Base-by-base conservation (phyloP, 1,140 invertebrate species). In the Zophobas morio region DNA sequence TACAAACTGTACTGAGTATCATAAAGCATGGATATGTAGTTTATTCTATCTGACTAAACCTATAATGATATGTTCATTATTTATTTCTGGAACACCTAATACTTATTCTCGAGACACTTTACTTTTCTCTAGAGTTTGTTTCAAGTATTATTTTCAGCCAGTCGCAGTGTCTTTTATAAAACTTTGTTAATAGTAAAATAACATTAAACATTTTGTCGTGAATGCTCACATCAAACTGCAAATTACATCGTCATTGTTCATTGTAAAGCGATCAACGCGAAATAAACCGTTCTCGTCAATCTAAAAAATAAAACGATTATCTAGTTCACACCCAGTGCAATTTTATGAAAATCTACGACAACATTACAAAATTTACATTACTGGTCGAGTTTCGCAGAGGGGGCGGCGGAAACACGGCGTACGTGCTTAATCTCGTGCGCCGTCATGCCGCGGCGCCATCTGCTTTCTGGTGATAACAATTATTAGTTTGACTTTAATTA, bases 341-440 rank as follows among this genome's bases (percentile, higher is more conserved):
- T 54, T 75, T 75, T 76, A 66, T 53, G 75, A 80, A 77, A 78
- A 80, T 78, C 77, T 80, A 80, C 78, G 60, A 66, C 60, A 71
- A 79, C 76, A 75, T 82, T 81, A 82, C 78, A 83, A 83, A 82
- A 81, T 83, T 78, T 83, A 82, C 81, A 53, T 70, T 60, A 74
- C 75, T 66, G 56, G 57, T 77, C 75, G 70, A 73, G 49, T 78
- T 78, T 77, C 40, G 46, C 70, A 72, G 51, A 70, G 3, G 66
- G 33, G 8, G 42, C 8, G 34, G n/a, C 70, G 51, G 51, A 34
- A 72, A 54, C 6, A 54, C 33, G 46, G 32, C 2, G 33, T 51
- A 72, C 51, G 70, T 72, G 70, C 70, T n/a, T 51, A 42, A 72
- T 72, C 51, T 35, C n/a, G 51, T 42, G 53, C 5, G 34, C 20